Conservation (phyloP, 1,140 invertebrate species). For the Drosophila elegans region DNA sequence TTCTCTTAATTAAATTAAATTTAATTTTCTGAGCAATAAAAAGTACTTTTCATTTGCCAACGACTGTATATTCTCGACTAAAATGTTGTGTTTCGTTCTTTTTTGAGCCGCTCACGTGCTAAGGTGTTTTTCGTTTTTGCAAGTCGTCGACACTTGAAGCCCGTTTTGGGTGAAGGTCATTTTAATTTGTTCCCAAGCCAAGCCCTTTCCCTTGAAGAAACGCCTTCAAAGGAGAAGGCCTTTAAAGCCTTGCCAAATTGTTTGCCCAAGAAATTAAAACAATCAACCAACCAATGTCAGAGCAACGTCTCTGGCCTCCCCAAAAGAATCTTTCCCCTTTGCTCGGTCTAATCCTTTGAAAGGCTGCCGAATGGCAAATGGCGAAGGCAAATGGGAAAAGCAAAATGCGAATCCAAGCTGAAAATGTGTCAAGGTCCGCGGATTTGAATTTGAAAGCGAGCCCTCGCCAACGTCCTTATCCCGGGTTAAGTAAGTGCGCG, state of each 20-base stretch:
- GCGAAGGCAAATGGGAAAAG: conserved; percentile 25
- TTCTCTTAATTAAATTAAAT: no score
- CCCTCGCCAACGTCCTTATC: conserved; percentile 54
- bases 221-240: conserved; percentile 35
- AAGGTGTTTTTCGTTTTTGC: conserved; percentile 56
- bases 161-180: conserved; percentile 71
- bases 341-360: conserved; percentile 40
- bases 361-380: conserved; percentile 25
- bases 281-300: conserved; percentile 41
- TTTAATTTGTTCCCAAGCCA: conserved; percentile 50
- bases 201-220: conserved; percentile 16
- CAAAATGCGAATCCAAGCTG: conserved; percentile 49
- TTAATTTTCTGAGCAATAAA: no score
- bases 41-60: not conserved
- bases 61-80: conserved; percentile 6
- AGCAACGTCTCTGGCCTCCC: conserved; percentile 27
- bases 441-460: conserved; percentile 64
- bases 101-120: conserved; percentile 58
- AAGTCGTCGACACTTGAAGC: conserved; percentile 55
- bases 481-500: conserved; percentile 53
- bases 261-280: conserved; percentile 55
- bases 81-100: conserved; percentile 56
- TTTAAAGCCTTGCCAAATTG: conserved; percentile 48
- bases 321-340: not conserved
- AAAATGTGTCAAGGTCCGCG: conserved; percentile 77